A percentile compares a stretch with the other conserved stretches of the same genome.
These are phyloP conservation scores for Reinhardtius hippoglossoides DNA, from an alignment of 2,113 vertebrate species.

Conservation along the genomic window DNA sequence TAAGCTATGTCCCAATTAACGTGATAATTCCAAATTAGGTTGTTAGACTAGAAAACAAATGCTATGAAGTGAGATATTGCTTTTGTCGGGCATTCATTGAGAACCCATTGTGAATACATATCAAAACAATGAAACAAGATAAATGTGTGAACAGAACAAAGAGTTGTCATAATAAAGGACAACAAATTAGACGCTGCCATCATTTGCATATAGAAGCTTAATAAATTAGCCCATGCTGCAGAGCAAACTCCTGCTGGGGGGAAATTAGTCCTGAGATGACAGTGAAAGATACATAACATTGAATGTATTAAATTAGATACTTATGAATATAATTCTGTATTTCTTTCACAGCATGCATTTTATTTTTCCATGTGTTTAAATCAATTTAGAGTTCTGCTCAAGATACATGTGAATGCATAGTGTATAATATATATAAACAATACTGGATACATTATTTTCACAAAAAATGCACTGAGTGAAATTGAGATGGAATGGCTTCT, in stretches of 20 bases:
- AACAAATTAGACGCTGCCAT: neutral
- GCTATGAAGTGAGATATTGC: neutral
- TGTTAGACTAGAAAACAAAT: neutral
- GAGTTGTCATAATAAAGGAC: neutral
- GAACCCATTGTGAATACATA: neutral
- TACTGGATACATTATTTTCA: neutral
- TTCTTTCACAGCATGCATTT: neutral
- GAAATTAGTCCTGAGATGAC: neutral
- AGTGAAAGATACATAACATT: neutral
- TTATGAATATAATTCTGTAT: neutral
- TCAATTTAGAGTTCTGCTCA: neutral
- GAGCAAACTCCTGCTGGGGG: neutral
- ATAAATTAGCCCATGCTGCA: constrained; percentile 10
- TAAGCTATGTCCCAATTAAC: neutral
- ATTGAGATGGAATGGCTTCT: neutral
- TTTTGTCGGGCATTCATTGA: neutral
- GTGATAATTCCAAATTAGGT: neutral
- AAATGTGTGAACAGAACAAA: neutral
- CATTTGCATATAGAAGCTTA: constrained; percentile 1
- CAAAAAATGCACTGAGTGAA: neutral
- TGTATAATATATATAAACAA: neutral
- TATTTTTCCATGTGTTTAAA: constrained; percentile 2
- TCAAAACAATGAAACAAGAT: neutral
- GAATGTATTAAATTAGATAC: neutral
- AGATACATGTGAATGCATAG: neutral